Percentiles rank a stretch among this genome's conserved stretches.
Evolutionary conservation across 2,888 invertebrate genomes (phyloP).

Genomic region (Alcis repandata): DNA sequence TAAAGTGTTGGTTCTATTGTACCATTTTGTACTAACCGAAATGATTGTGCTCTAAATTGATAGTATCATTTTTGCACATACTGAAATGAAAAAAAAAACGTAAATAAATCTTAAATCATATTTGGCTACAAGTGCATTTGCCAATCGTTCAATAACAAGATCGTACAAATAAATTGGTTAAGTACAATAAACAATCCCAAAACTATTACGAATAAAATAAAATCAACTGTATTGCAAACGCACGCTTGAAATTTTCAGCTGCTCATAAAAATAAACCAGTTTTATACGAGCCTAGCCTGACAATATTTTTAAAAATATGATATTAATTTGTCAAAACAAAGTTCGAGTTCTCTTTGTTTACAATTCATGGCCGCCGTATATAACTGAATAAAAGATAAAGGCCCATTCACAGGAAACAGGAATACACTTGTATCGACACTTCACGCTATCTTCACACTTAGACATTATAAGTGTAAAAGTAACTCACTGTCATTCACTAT

Average conservation of each 20-base stretch:
- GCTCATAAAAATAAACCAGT: slow-evolving; percentile 7
- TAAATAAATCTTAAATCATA: too few species aligned
- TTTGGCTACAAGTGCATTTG: too few species aligned
- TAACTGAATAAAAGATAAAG: slow-evolving; percentile 1
- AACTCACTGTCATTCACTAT: too few species aligned
- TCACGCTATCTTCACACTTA: too few species aligned
- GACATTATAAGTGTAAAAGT: too few species aligned
- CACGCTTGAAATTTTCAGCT: neutral
- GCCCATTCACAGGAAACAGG: neutral
- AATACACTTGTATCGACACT: neutral
- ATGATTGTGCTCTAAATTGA: too few species aligned
- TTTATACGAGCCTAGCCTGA: neutral
- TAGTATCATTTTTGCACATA: too few species aligned
- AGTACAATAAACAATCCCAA: neutral
- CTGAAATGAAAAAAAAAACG: too few species aligned
- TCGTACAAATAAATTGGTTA: neutral
- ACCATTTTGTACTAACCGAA: too few species aligned
- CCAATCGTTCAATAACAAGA: too few species aligned
- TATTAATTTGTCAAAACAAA: slow-evolving; percentile 7
- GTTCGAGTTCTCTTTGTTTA: neutral
- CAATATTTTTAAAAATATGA: neutral
- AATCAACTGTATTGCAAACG: neutral
- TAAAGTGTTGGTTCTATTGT: too few species aligned
- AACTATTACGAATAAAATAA: neutral
- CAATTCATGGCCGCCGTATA: neutral